phyloP scores from a whole-genome alignment of 1,140 invertebrate genomes.

The Aplysia californica region DNA sequence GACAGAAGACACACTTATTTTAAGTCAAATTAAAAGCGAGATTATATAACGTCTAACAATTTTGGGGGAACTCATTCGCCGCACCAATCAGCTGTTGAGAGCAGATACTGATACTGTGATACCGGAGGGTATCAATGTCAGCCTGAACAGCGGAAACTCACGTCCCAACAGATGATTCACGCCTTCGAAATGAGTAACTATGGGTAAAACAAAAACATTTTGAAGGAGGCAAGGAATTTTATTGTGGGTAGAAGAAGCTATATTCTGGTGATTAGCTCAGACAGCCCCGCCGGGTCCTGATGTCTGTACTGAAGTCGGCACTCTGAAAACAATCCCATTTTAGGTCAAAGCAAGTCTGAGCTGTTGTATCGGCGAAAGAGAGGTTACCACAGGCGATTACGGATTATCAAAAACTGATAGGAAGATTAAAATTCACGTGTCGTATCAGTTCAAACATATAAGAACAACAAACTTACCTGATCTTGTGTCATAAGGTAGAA shows the following conservation, averaged over 20 bases:
- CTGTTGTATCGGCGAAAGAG: background rate
- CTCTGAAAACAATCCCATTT: constrained; percentile 7
- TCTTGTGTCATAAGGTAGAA: background rate
- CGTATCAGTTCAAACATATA: background rate
- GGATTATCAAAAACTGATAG: too few relatives aligned
- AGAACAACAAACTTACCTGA: background rate
- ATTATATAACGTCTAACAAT: too few relatives aligned
- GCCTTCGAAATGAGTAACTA: background rate
- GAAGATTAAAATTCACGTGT: background rate
- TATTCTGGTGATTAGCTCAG: too few relatives aligned
- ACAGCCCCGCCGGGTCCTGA: too few relatives aligned
- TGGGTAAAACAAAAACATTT: background rate
- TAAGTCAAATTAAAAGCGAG: too few relatives aligned
- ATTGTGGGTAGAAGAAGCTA: background rate
- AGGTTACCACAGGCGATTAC: too few relatives aligned
- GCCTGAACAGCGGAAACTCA: too few relatives aligned
- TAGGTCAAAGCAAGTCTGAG: constrained; percentile 3
- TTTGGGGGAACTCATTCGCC: background rate
- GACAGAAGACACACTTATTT: background rate
- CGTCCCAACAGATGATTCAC: background rate
- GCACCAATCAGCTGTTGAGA: constrained; percentile 4
- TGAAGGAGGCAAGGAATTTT: background rate
- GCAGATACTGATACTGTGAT: background rate
- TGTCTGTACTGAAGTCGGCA: too few relatives aligned
- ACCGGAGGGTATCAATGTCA: too few relatives aligned